These are phyloP conservation scores for Hormiphora californensis DNA, from an alignment of 37 sponge, comb jelly and placozoan genomes.

Conservation along the genomic window DNA sequence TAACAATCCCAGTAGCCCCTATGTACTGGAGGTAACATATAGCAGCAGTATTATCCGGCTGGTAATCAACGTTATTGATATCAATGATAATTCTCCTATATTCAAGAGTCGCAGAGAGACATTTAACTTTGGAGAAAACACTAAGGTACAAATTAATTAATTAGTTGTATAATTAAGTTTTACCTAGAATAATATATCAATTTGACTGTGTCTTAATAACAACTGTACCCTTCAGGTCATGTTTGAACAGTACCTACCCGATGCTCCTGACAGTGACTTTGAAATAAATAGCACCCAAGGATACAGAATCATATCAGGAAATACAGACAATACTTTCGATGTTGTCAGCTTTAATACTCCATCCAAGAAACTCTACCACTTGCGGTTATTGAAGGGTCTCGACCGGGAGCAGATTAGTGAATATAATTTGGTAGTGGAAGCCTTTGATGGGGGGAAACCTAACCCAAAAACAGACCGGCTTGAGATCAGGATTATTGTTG, in stretches of 20 bases:
- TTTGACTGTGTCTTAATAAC: too few species aligned
- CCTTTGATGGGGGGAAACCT: conserved; percentile 39
- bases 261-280: conserved; percentile 31
- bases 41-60: background rate
- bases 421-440: background rate
- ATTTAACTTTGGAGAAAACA: conserved; percentile 24
- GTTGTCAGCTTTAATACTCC: background rate
- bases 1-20: conserved; percentile 14
- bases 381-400: background rate
- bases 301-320: background rate
- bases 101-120: conserved; percentile 4
- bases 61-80: conserved; percentile 10
- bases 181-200: too few species aligned
- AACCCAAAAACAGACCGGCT: conserved; percentile 15
- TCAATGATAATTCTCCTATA: conserved; percentile 33
- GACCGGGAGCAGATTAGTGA: background rate
- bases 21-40: conserved; percentile 18
- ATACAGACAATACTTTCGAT: conserved; percentile 40
- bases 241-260: background rate
- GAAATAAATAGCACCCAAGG: conserved; percentile 24
- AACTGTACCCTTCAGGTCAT: too few species aligned
- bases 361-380: background rate
- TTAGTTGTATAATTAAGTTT: too few species aligned
- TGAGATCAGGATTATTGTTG: conserved; percentile 23
- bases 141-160: background rate